Conservation (phyloP, 1,140 invertebrate species). For the Andricus grossulariae region DNA sequence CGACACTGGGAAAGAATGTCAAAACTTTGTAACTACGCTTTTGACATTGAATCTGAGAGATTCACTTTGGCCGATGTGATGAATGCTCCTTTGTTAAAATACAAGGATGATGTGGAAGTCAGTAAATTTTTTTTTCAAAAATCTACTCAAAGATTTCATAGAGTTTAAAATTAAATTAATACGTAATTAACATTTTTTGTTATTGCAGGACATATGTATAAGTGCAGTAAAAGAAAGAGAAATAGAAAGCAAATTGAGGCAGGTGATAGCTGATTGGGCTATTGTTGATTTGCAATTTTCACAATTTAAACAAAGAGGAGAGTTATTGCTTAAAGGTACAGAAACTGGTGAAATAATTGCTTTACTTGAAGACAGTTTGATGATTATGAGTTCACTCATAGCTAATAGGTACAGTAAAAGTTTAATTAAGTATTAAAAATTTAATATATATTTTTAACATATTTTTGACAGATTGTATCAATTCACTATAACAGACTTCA, state of each 20-base stretch:
- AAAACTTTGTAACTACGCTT: slow-evolving; percentile 82
- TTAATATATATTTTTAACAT: too few species aligned
- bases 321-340: slow-evolving; percentile 86
- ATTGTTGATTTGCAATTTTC: slow-evolving; percentile 86
- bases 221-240: slow-evolving; percentile 93
- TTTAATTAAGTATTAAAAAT: slow-evolving; percentile 14
- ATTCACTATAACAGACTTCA: too few species aligned
- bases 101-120: slow-evolving; percentile 92
- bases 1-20: slow-evolving; percentile 90
- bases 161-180: slow-evolving; percentile 33
- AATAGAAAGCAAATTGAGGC: slow-evolving; percentile 91
- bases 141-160: too few species aligned
- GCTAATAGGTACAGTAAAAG: slow-evolving; percentile 82
- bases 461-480: too few species aligned
- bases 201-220: slow-evolving; percentile 88
- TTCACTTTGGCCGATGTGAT: slow-evolving; percentile 89
- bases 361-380: slow-evolving; percentile 89
- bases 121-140: slow-evolving; percentile 40
- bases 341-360: slow-evolving; percentile 89
- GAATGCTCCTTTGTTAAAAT: slow-evolving; percentile 88
- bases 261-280: slow-evolving; percentile 89
- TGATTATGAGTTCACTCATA: slow-evolving; percentile 90
- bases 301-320: slow-evolving; percentile 90
- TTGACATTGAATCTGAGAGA: slow-evolving; percentile 87
- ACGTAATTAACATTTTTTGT: not conserved